Conservation (phyloP, 2,113 vertebrate genomes). For the Erinaceus europaeus region DNA sequence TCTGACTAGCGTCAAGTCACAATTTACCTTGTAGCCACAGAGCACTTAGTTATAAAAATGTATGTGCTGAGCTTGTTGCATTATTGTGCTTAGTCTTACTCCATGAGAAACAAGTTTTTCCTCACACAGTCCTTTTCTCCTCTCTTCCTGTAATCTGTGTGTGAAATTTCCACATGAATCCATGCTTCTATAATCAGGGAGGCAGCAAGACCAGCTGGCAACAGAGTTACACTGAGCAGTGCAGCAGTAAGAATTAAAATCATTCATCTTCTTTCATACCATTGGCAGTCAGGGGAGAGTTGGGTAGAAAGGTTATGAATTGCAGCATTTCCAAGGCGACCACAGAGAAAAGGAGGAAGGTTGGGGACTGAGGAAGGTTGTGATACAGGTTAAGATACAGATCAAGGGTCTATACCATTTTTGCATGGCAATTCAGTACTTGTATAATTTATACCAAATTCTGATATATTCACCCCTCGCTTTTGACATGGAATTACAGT, state of each 20-base stretch:
- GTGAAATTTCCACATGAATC: neutral
- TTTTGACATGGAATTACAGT: neutral
- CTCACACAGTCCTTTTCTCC: neutral
- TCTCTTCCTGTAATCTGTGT: neutral
- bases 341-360: neutral
- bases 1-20: neutral
- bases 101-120: neutral
- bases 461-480: neutral
- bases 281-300: conserved; percentile 34
- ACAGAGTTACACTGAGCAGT: neutral
- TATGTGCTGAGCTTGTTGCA: neutral
- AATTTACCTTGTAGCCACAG: accelerated
- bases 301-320: conserved; percentile 40
- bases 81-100: neutral
- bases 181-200: neutral
- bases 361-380: neutral
- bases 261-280: conserved; percentile 61
- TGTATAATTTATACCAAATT: conserved; percentile 24
- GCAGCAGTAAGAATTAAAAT: conserved; percentile 42
- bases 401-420: neutral
- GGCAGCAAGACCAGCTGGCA: neutral
- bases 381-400: neutral
- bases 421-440: neutral
- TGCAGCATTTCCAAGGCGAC: conserved; percentile 17
- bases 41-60: neutral